Conservation (phyloP, 2,888 invertebrate species). For the Chloroclysta siterata region DNA sequence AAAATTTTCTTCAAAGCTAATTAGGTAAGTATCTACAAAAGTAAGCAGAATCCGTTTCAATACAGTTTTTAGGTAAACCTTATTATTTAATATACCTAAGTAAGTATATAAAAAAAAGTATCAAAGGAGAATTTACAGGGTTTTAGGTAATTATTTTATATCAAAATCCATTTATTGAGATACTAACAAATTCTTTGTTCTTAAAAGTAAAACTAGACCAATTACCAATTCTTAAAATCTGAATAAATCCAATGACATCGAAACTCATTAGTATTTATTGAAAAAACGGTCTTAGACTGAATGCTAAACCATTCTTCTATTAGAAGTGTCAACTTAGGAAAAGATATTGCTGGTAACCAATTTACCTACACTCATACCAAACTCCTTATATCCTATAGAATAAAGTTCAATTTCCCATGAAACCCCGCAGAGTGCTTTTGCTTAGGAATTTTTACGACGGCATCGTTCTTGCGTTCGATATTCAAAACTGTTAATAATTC, state of each 20-base stretch:
- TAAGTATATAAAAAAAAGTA: no score
- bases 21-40: no score
- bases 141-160: neutral
- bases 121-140: neutral
- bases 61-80: no score
- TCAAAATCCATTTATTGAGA: neutral
- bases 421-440: conserved; percentile 2
- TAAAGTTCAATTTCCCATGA: conserved; percentile 23
- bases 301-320: conserved; percentile 57
- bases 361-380: conserved; percentile 2
- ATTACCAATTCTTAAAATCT: conserved; percentile 19
- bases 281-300: conserved; percentile 53
- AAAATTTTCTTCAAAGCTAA: no score
- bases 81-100: no score
- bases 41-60: no score
- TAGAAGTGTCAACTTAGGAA: conserved; percentile 57
- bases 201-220: neutral
- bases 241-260: conserved; percentile 45
- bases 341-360: conserved; percentile 47
- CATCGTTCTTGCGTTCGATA: conserved; percentile 21
- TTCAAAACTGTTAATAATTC: conserved; percentile 2
- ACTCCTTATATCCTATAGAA: neutral
- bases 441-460: conserved; percentile 27
- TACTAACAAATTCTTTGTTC: neutral
- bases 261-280: conserved; percentile 65